Percentiles rank a stretch among this genome's conserved stretches.
Conservation (phyloP, 2,797 vertebrate genomes). For the Perdix hodgsoniae region DNA sequence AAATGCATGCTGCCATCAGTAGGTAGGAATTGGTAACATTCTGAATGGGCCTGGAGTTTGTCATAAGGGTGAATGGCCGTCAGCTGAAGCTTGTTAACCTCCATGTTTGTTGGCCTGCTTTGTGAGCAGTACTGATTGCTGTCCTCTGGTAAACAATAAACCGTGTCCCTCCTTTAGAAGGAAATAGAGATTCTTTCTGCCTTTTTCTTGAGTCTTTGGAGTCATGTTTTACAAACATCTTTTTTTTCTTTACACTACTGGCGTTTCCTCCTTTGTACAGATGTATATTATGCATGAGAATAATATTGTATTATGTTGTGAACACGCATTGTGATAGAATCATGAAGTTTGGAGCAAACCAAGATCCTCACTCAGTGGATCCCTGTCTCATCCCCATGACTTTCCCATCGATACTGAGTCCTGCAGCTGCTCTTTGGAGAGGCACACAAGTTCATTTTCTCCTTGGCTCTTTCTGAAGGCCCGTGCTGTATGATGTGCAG, state of each 20-base stretch:
- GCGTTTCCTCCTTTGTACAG: background rate
- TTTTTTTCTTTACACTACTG: background rate
- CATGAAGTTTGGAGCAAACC: no score
- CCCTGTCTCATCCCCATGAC: background rate
- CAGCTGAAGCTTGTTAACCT: background rate
- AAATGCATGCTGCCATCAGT: rapidly evolving
- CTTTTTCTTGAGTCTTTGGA: background rate
- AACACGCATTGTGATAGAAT: rapidly evolving
- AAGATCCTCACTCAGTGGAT: background rate
- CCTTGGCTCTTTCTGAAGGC: background rate
- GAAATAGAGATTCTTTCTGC: background rate
- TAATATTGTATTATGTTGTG: background rate
- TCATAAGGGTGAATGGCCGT: background rate
- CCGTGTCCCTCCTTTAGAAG: background rate
- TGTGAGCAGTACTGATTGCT: background rate
- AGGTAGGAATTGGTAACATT: background rate
- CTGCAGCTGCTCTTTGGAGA: background rate
- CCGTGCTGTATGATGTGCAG: background rate
- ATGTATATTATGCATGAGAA: background rate
- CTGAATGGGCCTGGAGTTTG: background rate
- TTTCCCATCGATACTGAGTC: background rate
- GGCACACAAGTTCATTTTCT: background rate
- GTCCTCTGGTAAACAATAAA: background rate
- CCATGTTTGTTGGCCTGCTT: background rate
- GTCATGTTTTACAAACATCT: background rate